Evolutionary conservation across 2,888 invertebrate species (phyloP).

Genomic region (Lasius fuliginosus): DNA sequence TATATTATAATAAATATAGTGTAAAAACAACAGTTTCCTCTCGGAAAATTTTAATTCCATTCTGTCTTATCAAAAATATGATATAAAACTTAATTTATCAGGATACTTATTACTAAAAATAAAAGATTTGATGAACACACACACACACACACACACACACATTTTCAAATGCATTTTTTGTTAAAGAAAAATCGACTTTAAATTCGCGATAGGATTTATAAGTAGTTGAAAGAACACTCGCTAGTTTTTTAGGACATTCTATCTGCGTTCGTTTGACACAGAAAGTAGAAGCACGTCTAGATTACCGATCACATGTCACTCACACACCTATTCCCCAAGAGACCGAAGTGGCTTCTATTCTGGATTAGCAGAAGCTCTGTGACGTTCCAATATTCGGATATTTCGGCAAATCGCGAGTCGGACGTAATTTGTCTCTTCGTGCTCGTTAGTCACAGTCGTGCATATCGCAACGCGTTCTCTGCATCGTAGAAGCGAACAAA

Average conservation of each 20-base stretch:
- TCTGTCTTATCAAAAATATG: background rate
- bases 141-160: background rate
- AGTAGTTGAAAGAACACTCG: background rate
- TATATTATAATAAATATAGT: background rate
- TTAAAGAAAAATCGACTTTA: background rate
- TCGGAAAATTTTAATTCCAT: background rate
- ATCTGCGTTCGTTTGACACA: background rate
- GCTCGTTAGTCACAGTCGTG: constrained; percentile 43
- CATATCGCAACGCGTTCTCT: constrained; percentile 43
- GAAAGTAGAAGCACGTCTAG: background rate
- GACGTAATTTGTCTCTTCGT: constrained; percentile 40
- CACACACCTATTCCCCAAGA: constrained; percentile 1
- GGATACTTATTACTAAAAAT: background rate
- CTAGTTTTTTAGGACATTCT: background rate
- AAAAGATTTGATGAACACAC: background rate
- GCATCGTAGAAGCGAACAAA: constrained; percentile 37
- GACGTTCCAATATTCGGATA: constrained; percentile 19
- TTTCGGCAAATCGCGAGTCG: constrained; percentile 44
- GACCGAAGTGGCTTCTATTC: background rate
- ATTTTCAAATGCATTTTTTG: background rate
- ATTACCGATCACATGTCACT: constrained; percentile 4
- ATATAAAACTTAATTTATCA: background rate
- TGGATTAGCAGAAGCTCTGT: constrained; percentile 26
- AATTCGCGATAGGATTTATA: background rate
- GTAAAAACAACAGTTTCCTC: background rate